phyloP scores from a whole-genome alignment of 2,797 vertebrate species.

The Esox lucius region DNA sequence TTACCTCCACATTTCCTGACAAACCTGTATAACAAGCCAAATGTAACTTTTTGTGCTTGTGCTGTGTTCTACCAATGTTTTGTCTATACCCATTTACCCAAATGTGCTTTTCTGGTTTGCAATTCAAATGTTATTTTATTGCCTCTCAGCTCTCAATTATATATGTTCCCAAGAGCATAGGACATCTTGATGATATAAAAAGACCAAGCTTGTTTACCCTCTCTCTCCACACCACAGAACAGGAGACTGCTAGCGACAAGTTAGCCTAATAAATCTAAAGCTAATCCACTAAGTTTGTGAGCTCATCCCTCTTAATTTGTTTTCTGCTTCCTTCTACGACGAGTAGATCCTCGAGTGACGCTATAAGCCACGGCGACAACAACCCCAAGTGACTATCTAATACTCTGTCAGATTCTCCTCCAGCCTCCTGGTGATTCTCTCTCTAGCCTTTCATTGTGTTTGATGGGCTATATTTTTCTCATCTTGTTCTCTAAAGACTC shows the following conservation, averaged over 20 bases:
- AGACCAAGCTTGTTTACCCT: not conserved
- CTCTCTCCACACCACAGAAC: slow-evolving; percentile 5
- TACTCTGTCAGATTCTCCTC: slow-evolving; percentile 59
- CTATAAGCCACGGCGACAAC: slow-evolving; percentile 70
- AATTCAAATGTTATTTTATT: not conserved
- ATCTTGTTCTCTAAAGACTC: slow-evolving; percentile 55
- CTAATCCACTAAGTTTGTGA: slow-evolving; percentile 70
- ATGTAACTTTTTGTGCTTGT: not conserved
- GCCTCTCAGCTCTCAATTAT: slow-evolving; percentile 2
- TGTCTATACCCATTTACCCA: not conserved
- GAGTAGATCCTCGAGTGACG: slow-evolving; percentile 70
- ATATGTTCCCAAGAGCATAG: slow-evolving; percentile 8
- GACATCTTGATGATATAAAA: slow-evolving; percentile 39
- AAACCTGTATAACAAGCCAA: not conserved
- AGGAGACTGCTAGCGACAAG: slow-evolving; percentile 27
- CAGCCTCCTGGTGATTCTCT: slow-evolving; percentile 60
- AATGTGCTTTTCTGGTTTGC: not conserved
- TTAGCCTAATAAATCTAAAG: slow-evolving; percentile 60
- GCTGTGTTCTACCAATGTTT: not conserved
- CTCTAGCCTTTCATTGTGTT: slow-evolving; percentile 44
- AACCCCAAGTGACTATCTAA: slow-evolving; percentile 70
- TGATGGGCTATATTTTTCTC: slow-evolving; percentile 40
- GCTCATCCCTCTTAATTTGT: slow-evolving; percentile 74
- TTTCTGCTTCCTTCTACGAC: slow-evolving; percentile 60
- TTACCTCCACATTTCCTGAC: slow-evolving; percentile 37